These are phyloP conservation scores for Cricetomys ansorgei DNA, from an alignment of 2,113 vertebrate species.

Conservation along the genomic window DNA sequence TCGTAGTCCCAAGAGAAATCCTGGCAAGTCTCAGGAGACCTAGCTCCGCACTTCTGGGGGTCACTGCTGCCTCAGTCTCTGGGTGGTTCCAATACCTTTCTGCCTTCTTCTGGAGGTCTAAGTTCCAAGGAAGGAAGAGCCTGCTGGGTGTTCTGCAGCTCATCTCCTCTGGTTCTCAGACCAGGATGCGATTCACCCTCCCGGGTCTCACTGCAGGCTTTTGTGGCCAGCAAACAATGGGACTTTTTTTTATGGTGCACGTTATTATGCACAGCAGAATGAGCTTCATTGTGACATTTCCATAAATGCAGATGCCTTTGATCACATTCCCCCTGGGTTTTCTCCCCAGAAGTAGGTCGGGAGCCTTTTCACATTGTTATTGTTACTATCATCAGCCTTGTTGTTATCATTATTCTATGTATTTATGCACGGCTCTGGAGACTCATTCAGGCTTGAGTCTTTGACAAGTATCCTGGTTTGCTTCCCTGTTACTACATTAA, in stretches of 20 bases:
- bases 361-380: neutral
- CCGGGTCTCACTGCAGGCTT: neutral
- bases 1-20: neutral
- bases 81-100: neutral
- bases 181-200: neutral
- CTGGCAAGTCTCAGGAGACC: neutral
- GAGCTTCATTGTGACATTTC: neutral
- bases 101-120: fast-evolving
- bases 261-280: neutral
- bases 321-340: neutral
- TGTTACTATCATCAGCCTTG: too few species aligned
- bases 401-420: neutral
- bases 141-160: neutral
- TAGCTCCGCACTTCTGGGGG: neutral
- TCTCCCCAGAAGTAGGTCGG: neutral
- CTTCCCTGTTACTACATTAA: neutral
- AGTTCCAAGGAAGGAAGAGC: neutral
- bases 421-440: neutral
- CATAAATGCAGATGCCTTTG: neutral
- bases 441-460: neutral
- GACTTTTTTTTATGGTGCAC: neutral
- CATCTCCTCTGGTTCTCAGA: neutral
- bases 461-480: neutral
- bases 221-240: neutral
- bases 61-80: neutral